phyloP scores from a whole-genome alignment of 1,140 invertebrate genomes.

The Atta cephalotes region DNA sequence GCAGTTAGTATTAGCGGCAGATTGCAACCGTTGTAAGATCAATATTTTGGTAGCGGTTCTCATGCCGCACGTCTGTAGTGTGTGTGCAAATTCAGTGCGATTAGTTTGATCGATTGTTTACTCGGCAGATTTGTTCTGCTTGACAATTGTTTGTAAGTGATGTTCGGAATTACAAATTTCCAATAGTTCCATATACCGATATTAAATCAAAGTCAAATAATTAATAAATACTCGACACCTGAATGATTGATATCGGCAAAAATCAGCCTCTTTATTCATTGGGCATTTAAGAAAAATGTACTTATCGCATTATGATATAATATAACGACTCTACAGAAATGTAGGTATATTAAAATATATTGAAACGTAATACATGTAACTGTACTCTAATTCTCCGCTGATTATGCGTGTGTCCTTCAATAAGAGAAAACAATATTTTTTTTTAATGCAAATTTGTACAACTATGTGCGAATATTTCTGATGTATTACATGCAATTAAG shows the following conservation, averaged over 20 bases:
- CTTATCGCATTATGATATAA: neutral
- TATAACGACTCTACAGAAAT: neutral
- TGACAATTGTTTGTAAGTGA: constrained; percentile 19
- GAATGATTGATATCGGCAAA: neutral
- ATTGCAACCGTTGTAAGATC: constrained; percentile 57
- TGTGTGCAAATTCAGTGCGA: constrained; percentile 32
- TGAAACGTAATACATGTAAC: neutral
- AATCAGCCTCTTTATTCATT: neutral
- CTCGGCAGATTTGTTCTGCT: neutral
- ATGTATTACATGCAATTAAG: neutral
- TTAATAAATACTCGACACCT: neutral
- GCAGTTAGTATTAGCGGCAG: constrained; percentile 43
- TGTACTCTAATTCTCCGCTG: neutral
- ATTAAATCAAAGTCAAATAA: neutral
- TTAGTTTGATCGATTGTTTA: constrained; percentile 45
- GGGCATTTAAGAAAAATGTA: neutral
- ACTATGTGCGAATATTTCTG: neutral
- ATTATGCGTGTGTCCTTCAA: neutral
- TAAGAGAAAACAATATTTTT: neutral
- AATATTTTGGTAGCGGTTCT: constrained; percentile 62
- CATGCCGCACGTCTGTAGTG: constrained; percentile 39
- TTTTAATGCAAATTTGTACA: constrained; percentile 29
- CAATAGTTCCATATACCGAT: neutral
- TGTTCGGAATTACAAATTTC: constrained; percentile 29
- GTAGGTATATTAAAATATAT: neutral